A percentile compares a stretch with the other conserved stretches of the same genome.
Evolutionary conservation across 2,888 invertebrate species (phyloP).

Genomic region (Chaitophorus viminalis): DNA sequence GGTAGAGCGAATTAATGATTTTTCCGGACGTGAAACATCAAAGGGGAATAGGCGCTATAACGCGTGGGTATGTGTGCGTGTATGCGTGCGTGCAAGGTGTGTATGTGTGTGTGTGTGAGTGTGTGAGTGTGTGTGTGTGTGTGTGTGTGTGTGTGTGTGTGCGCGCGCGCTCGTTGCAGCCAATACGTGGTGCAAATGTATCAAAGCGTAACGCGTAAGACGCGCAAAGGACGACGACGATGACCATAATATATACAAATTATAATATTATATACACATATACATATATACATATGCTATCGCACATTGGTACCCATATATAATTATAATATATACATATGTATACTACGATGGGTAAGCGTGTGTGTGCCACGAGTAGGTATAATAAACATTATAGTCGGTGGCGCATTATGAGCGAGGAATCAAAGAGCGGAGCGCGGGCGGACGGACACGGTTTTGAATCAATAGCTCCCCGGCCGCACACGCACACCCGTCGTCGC

Average conservation of each 20-base stretch:
- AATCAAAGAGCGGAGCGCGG: conserved; percentile 43
- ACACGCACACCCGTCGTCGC: neutral
- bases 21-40: neutral
- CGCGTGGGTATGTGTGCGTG: neutral
- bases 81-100: neutral
- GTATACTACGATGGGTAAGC: neutral
- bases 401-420: neutral
- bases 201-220: neutral
- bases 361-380: neutral
- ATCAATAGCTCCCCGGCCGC: conserved; percentile 26
- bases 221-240: neutral
- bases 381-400: neutral
- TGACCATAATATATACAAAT: too few species aligned
- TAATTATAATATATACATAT: too few species aligned
- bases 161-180: neutral
- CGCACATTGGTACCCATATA: too few species aligned
- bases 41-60: neutral
- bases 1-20: neutral
- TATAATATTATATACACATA: too few species aligned
- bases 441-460: conserved; percentile 25
- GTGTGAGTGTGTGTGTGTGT: neutral
- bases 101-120: neutral
- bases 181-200: neutral
- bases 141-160: neutral
- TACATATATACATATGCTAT: neutral